Evolutionary conservation across 2,888 invertebrate genomes (phyloP), one percentile per base, ranked within the genome.

Genomic region (Congeria kusceri): DNA sequence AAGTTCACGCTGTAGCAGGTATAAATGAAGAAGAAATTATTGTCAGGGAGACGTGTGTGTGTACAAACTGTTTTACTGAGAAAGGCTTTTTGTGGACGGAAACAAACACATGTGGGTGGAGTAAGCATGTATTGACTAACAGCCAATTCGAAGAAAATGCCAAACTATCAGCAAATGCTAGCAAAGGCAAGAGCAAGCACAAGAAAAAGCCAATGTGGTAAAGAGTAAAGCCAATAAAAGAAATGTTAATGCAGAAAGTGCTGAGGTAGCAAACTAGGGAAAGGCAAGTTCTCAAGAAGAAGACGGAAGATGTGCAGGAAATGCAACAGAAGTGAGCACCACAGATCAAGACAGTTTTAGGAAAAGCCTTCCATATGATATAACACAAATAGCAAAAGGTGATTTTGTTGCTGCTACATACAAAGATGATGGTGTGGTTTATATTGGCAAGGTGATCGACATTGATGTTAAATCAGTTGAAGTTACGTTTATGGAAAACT

Each of bases 11-110:
- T 28, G 59, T 74, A 11, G 61, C 28, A n/a, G 56, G 68, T 15
- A 11, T 62, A 23, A 29, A n/a, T 62, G 53, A 69, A n/a, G 4
- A 62, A 9, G 62, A 69, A 27, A 57, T 67, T 18, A 74, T 68
- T 67, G 66, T 59, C 2, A 59, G 73, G 25, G 66, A 66, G 1
- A 74, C 74, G 23, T 74, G 74, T 44, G 63, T 62, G 1, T 74
- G 74, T 25, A 39, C 15, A 9, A 39, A 67, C 25, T 74, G 74
- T 27, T 67, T 74, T 25, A 56, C 39, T 27, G 53, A 62, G 18
- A 57, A 56, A 0, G 67, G 74, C 4, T 74, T 74, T 29, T n/a
- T 64, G 2, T 67, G n/a, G 53, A 49, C 69, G 9, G 62, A 69
- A 15, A 18, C 27, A 28, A 65, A 65, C 28, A 28, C 3, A 23